These are phyloP conservation scores for Stenodera caucasica DNA, from an alignment of 2,888 invertebrate species.

Conservation along the genomic window DNA sequence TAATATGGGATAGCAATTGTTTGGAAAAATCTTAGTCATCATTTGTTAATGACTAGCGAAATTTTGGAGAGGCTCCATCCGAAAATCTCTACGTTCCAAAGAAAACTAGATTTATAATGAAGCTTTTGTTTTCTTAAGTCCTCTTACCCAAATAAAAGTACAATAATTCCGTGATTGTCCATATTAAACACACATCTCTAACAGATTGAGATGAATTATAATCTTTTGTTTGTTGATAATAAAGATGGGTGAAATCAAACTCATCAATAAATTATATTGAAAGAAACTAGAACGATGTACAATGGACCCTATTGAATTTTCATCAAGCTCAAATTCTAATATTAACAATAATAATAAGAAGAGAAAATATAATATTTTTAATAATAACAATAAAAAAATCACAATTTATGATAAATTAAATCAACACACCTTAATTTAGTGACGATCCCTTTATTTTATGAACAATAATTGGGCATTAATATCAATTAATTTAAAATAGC, in stretches of 20 bases:
- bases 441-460: conserved; percentile 19
- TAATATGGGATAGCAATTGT: no score
- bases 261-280: background rate
- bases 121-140: no score
- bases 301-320: background rate
- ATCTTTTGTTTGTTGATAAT: background rate
- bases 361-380: no score
- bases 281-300: background rate
- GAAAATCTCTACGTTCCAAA: no score
- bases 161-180: no score
- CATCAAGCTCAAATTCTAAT: background rate
- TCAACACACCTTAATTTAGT: conserved; percentile 20
- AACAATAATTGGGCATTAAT: conserved; percentile 15
- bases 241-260: background rate
- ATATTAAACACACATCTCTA: no score
- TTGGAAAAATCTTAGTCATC: no score
- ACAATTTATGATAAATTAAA: conserved; percentile 17
- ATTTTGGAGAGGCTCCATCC: no score
- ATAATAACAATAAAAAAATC: background rate
- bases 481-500: background rate
- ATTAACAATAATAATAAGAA: background rate
- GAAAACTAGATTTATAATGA: no score
- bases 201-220: conserved; percentile 2
- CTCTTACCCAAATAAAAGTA: no score
- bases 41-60: no score